Evolutionary conservation across 2,113 vertebrate genomes (phyloP).

Genomic region (Ranitomeya imitator): DNA sequence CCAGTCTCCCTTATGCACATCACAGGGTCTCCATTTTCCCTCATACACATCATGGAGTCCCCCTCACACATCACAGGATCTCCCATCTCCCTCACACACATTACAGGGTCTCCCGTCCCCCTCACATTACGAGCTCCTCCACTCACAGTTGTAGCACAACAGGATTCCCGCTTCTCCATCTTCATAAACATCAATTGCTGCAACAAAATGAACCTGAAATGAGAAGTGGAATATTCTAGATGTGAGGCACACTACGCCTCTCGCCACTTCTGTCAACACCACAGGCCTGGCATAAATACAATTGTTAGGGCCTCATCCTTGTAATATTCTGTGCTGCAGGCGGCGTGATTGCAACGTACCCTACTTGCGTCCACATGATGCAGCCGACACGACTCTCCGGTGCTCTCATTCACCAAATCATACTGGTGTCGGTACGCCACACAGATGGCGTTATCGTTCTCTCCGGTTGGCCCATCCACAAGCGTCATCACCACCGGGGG

Average conservation of each 20-base stretch:
- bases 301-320: no score
- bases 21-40: no score
- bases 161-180: slow-evolving; percentile 97
- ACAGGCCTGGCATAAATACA: no score
- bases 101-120: no score
- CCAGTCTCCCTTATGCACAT: no score
- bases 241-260: background rate
- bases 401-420: slow-evolving; percentile 96
- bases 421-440: slow-evolving; percentile 97
- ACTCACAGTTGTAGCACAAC: slow-evolving; percentile 98
- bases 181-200: slow-evolving; percentile 97
- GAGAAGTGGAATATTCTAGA: slow-evolving; percentile 61
- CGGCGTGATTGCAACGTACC: slow-evolving; percentile 69
- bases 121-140: background rate
- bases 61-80: no score
- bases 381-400: slow-evolving; percentile 88
- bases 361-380: slow-evolving; percentile 92
- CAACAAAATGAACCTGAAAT: slow-evolving; percentile 95
- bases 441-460: slow-evolving; percentile 97
- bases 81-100: no score
- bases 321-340: no score
- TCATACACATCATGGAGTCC: no score
- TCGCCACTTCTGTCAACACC: background rate
- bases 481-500: slow-evolving; percentile 89
- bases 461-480: slow-evolving; percentile 91